phyloP scores from a whole-genome alignment of 2,888 invertebrate species.

The Ligdia adustata region DNA sequence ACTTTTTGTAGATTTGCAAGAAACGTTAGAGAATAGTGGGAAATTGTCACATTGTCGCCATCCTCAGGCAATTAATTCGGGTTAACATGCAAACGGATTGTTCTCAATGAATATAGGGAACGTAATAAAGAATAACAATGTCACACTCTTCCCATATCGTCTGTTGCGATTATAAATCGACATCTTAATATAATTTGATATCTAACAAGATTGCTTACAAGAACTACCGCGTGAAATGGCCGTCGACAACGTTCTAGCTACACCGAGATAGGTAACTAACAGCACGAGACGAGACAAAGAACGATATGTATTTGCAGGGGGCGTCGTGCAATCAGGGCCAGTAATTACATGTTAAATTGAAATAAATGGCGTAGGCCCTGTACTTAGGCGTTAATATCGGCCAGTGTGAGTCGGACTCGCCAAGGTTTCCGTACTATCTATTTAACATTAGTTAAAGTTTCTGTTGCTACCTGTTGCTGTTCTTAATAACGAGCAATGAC shows the following conservation, averaged over 20 bases:
- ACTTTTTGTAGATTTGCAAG: slow-evolving; percentile 60
- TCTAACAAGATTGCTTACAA: slow-evolving; percentile 31
- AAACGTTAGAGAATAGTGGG: slow-evolving; percentile 44
- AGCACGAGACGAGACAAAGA: slow-evolving; percentile 65
- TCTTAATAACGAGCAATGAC: too few relatives aligned
- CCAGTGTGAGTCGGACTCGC: too few relatives aligned
- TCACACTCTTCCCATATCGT: slow-evolving; percentile 44
- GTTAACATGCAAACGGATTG: not conserved
- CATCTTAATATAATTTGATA: slow-evolving; percentile 30
- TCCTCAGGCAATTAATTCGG: slow-evolving; percentile 27
- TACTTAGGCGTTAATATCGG: too few relatives aligned
- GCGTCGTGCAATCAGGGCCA: slow-evolving; percentile 54
- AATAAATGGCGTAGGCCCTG: too few relatives aligned
- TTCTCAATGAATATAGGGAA: not conserved
- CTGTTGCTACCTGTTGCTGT: too few relatives aligned
- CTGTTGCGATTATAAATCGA: slow-evolving; percentile 39
- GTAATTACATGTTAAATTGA: not conserved
- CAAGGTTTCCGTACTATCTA: too few relatives aligned
- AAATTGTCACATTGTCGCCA: slow-evolving; percentile 40
- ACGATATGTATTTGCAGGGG: slow-evolving; percentile 74
- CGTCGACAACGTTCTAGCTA: slow-evolving; percentile 50
- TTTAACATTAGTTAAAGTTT: too few relatives aligned
- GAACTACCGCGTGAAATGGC: slow-evolving; percentile 44
- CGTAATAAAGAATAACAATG: slow-evolving; percentile 30
- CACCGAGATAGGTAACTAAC: slow-evolving; percentile 50